Conservation (phyloP, 2,113 vertebrate species). For the Taxidea taxus region DNA sequence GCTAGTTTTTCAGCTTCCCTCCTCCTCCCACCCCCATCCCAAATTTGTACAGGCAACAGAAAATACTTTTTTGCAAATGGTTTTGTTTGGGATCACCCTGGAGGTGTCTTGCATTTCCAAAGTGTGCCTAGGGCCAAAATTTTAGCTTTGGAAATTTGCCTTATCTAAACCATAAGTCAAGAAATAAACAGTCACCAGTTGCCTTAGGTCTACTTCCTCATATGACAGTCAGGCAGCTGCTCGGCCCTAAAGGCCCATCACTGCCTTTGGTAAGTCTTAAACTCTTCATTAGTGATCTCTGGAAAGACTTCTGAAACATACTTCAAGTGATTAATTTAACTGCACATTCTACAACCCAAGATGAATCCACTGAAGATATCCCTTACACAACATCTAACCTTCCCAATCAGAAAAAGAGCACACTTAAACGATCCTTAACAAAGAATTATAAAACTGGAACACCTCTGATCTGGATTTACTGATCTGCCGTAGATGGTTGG, state of each 20-base stretch:
- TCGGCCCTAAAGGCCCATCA: background rate
- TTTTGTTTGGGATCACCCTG: conserved; percentile 23
- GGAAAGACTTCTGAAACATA: background rate
- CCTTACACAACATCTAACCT: background rate
- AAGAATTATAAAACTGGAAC: background rate
- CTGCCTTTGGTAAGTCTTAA: background rate
- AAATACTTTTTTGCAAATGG: conserved; percentile 39
- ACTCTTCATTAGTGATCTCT: background rate
- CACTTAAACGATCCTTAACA: background rate
- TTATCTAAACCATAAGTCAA: conserved; percentile 12
- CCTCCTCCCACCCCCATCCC: background rate
- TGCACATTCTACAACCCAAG: background rate
- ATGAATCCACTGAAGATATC: background rate
- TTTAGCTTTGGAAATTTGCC: conserved; percentile 37
- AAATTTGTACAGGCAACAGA: conserved; percentile 24
- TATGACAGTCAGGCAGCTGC: background rate
- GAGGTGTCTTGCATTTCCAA: conserved; percentile 52
- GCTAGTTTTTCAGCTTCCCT: conserved; percentile 57
- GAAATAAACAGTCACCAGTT: conserved; percentile 43
- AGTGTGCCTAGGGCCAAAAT: conserved; percentile 30
- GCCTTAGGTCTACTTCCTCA: background rate
- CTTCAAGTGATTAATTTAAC: background rate
- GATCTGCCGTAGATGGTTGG: background rate
- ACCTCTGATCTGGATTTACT: background rate
- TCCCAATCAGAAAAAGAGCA: background rate